Evolutionary conservation across 1,140 invertebrate genomes (phyloP).

Genomic region (Conus betulinus): DNA sequence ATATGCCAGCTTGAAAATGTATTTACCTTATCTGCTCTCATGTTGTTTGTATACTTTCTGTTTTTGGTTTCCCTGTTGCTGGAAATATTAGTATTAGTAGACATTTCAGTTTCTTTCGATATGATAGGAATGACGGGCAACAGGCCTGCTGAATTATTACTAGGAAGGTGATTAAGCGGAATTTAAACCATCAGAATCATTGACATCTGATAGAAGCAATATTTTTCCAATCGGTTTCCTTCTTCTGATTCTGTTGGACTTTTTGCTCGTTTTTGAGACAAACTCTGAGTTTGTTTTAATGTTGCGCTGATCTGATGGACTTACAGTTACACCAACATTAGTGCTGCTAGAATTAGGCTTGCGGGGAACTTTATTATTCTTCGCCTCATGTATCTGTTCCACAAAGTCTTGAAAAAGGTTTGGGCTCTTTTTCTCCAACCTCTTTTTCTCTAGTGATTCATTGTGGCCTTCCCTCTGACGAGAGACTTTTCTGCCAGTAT

Average conservation of each 20-base stretch:
- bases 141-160: not conserved
- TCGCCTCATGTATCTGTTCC: not conserved
- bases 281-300: not conserved
- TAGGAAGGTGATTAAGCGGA: not conserved
- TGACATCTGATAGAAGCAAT: not conserved
- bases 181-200: constrained; percentile 8
- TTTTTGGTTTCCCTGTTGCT: not conserved
- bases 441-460: not conserved
- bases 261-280: not conserved
- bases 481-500: not conserved
- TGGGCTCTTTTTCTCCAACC: not conserved
- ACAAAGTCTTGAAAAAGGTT: not conserved
- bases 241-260: not conserved
- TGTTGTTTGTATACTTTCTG: not conserved
- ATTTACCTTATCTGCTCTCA: not conserved
- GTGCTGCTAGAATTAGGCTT: not conserved
- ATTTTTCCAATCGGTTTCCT: not conserved
- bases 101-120: not conserved
- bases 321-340: not conserved
- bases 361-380: not conserved
- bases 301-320: not conserved
- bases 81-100: not conserved
- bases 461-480: not conserved
- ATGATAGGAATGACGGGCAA: not conserved
- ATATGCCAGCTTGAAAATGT: not conserved